A percentile compares a stretch with the other conserved stretches of the same genome.
Evolutionary conservation across 1,140 invertebrate species (phyloP).

Genomic region (Cydia pomonella): DNA sequence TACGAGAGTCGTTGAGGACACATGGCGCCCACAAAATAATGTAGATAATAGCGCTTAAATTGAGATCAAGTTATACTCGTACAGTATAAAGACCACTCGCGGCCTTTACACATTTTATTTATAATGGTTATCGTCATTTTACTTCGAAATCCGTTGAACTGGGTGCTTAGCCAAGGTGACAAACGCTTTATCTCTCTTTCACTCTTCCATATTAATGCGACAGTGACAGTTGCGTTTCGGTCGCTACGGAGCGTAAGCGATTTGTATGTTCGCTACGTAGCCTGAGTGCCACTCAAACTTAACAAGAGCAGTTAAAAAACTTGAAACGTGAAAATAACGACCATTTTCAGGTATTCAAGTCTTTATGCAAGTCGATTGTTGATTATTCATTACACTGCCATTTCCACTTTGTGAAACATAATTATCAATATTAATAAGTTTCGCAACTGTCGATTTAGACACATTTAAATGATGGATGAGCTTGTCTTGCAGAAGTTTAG

Average conservation of each 20-base stretch:
- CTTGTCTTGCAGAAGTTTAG: neutral
- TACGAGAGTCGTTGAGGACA: constrained; percentile 44
- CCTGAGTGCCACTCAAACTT: constrained; percentile 7
- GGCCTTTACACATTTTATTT: constrained; percentile 52
- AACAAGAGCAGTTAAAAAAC: constrained; percentile 25
- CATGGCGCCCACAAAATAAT: constrained; percentile 45
- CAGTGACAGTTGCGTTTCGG: no score
- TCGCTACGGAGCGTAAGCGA: no score
- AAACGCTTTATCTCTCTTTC: no score
- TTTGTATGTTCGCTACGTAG: no score
- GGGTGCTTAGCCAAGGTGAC: no score
- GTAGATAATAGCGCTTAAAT: constrained; percentile 56
- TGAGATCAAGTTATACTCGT: constrained; percentile 53
- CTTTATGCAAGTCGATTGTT: neutral
- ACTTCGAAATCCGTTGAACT: constrained; percentile 30
- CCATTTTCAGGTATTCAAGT: neutral
- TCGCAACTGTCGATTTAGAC: neutral
- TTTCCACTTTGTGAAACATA: neutral
- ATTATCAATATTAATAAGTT: neutral
- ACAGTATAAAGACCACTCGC: constrained; percentile 49
- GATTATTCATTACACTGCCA: neutral
- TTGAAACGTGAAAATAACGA: neutral
- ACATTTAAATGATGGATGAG: constrained; percentile 14
- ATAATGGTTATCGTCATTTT: constrained; percentile 46
- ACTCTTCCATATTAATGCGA: no score